phyloP scores from a whole-genome alignment of 2,113 vertebrate species.

The Pyxicephalus adspersus region DNA sequence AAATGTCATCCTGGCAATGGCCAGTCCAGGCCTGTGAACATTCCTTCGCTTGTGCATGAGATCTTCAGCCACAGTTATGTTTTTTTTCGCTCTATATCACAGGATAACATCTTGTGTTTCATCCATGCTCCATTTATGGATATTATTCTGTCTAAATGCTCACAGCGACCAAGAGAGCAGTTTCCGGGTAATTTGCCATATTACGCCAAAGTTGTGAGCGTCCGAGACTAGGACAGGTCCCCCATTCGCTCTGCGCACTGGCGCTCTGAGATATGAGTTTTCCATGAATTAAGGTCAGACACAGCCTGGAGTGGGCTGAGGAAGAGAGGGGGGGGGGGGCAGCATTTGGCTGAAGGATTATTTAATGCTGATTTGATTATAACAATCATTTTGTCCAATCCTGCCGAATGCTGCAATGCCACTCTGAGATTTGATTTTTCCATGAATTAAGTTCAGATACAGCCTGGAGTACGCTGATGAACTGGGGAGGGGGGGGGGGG shows the following conservation, averaged over 20 bases:
- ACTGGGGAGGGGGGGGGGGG: not conserved
- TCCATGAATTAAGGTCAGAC: slow-evolving; percentile 49
- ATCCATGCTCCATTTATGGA: not conserved
- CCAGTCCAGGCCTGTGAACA: no score
- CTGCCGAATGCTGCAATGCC: no score
- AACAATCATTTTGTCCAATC: slow-evolving; percentile 41
- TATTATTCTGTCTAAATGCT: not conserved
- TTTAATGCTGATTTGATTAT: slow-evolving; percentile 51
- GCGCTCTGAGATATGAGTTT: not conserved
- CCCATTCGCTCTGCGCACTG: not conserved
- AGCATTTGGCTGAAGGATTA: slow-evolving; percentile 30
- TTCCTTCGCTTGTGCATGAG: no score
- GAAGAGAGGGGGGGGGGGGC: not conserved
- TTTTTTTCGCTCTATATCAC: no score
- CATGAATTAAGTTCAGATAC: slow-evolving; percentile 48
- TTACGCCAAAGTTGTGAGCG: not conserved
- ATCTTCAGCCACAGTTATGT: no score
- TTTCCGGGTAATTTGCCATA: slow-evolving; percentile 6
- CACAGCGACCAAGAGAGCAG: not conserved
- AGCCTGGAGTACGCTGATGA: slow-evolving; percentile 7
- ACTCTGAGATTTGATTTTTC: no score
- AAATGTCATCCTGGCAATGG: no score
- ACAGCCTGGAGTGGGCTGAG: slow-evolving; percentile 12
- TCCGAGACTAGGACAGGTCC: not conserved
- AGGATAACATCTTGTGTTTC: no score